Conservation (phyloP, 2,113 vertebrate genomes). For the Hydrolagus affinis region DNA sequence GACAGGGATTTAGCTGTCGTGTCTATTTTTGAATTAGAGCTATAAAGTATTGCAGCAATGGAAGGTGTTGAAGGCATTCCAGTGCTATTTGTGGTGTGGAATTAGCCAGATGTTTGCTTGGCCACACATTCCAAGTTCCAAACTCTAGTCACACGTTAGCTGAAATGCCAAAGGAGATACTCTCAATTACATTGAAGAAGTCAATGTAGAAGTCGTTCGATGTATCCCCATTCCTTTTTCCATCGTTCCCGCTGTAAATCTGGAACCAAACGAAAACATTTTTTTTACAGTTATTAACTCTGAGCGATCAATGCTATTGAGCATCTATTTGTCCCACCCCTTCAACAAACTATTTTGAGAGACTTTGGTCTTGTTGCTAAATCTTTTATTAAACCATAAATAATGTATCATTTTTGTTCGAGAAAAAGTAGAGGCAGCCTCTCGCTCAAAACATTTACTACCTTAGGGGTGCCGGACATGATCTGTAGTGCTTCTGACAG, state of each 20-base stretch:
- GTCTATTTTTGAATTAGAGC: slow-evolving; percentile 79
- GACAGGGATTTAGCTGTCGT: slow-evolving; percentile 66
- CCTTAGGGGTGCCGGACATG: slow-evolving; percentile 8
- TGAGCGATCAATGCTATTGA: no score
- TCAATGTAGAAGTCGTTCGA: neutral
- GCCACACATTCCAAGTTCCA: slow-evolving; percentile 62
- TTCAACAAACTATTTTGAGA: neutral
- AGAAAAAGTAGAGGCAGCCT: neutral
- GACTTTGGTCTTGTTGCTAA: neutral
- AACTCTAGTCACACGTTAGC: slow-evolving; percentile 60
- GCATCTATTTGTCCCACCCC: no score
- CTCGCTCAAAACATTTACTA: slow-evolving; percentile 19
- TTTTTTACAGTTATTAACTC: neutral
- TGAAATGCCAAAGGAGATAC: slow-evolving; percentile 66
- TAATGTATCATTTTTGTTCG: neutral
- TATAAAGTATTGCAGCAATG: slow-evolving; percentile 72
- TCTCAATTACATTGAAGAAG: slow-evolving; percentile 37
- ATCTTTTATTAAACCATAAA: slow-evolving; percentile 8
- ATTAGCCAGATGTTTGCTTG: slow-evolving; percentile 76
- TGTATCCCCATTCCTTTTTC: slow-evolving; percentile 25
- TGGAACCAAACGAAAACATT: neutral
- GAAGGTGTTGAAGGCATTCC: slow-evolving; percentile 81
- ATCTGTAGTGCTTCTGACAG: slow-evolving; percentile 26
- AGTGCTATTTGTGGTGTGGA: slow-evolving; percentile 78
- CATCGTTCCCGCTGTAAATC: neutral